Percentiles rank a stretch among this genome's conserved stretches.
These are phyloP conservation scores for Teleogryllus occipitalis DNA, from an alignment of 1,140 invertebrate species.

Conservation along the genomic window DNA sequence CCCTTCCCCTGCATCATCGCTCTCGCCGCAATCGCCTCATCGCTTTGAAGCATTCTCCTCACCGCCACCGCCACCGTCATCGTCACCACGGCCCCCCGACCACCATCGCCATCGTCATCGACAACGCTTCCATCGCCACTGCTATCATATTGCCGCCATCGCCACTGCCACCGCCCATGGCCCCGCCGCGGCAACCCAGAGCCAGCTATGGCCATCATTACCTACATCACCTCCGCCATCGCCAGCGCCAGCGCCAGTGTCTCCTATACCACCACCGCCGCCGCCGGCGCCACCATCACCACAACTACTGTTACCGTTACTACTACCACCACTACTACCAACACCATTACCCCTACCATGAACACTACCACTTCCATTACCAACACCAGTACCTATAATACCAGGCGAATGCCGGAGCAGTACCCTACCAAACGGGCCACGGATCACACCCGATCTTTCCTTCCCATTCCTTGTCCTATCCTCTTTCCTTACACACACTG, in stretches of 20 bases:
- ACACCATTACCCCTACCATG: background rate
- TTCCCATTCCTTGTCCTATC: too few relatives aligned
- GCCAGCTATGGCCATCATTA: too few relatives aligned
- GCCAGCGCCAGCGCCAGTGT: too few relatives aligned
- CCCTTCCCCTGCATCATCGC: background rate
- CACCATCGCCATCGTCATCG: background rate
- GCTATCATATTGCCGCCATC: too few relatives aligned
- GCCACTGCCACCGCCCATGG: too few relatives aligned
- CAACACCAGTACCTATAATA: background rate
- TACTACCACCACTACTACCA: background rate
- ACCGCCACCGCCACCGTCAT: background rate
- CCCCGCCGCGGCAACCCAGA: too few relatives aligned
- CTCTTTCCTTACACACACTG: too few relatives aligned
- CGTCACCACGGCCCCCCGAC: background rate
- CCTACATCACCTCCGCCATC: too few relatives aligned
- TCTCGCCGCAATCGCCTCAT: background rate
- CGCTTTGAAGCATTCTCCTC: background rate
- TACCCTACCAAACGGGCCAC: too few relatives aligned
- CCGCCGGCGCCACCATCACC: background rate
- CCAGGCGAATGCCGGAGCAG: too few relatives aligned
- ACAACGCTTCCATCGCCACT: too few relatives aligned
- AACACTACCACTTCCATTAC: background rate
- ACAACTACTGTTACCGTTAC: background rate
- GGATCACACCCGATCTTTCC: too few relatives aligned
- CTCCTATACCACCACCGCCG: background rate